A percentile compares a stretch with the other conserved stretches of the same genome.
Evolutionary conservation across 2,113 vertebrate species (phyloP).

Genomic region (Agapornis roseicollis): DNA sequence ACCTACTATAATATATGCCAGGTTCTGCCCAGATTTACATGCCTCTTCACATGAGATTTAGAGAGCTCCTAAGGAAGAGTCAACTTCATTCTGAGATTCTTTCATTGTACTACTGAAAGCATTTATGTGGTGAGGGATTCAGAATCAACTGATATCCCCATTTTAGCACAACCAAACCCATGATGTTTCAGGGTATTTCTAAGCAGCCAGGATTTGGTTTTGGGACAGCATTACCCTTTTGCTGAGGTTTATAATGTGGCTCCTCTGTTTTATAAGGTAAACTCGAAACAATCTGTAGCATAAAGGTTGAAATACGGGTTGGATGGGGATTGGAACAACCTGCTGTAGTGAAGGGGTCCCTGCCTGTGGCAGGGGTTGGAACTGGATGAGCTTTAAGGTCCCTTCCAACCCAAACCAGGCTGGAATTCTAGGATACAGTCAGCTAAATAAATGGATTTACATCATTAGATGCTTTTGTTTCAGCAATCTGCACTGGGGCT

Average conservation of each 20-base stretch:
- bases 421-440: neutral
- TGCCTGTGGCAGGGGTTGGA: neutral
- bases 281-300: neutral
- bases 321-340: neutral
- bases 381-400: neutral
- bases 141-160: accelerated
- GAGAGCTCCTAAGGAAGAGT: neutral
- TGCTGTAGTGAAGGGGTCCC: neutral
- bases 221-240: neutral
- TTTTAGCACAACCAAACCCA: neutral
- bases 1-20: neutral
- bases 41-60: neutral
- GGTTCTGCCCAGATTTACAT: neutral
- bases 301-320: neutral
- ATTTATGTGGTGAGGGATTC: neutral
- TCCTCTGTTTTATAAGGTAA: neutral
- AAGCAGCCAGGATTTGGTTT: neutral
- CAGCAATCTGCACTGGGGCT: neutral
- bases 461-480: neutral
- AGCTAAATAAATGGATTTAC: neutral
- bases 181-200: accelerated
- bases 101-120: neutral
- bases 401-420: neutral
- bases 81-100: neutral
- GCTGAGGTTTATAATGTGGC: neutral